Evolutionary conservation across 2,113 vertebrate genomes (phyloP), one percentile per base, ranked within the genome.

Genomic region (Seriola rivoliana): DNA sequence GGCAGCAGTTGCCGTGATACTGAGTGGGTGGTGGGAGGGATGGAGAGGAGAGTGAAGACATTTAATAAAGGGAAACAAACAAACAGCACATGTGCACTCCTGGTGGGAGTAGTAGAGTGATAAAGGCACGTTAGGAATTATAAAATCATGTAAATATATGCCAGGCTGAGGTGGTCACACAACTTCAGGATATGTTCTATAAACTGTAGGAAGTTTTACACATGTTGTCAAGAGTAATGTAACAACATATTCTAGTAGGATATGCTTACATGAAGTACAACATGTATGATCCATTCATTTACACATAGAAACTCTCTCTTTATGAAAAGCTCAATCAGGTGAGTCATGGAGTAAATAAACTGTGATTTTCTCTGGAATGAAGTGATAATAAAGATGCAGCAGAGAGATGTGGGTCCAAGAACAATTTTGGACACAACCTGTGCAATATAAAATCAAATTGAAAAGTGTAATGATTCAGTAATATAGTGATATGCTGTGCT

Each of bases 1-100:
- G 94, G 98, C 97, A 78, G 98, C 98, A 0, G 97, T 98, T 85
- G 98, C 98, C 0, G 97, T 99, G 93, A 99, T 99, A 94, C 98
- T 99, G 94, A 77, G 91, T 76, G 84, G 80, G 78, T 42, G 74
- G 85, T 86, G 29, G 85, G 74, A 85, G 92, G 77, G 85, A 89
- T 80, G 87, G 50, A 80, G 85, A 80, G 57, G 78, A 79, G 84
- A 84, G 84, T 38, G 77, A 72, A 91, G 86, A 88, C 85, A 91
- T 92, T 92, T 91, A 82, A 82, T 88, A 73, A 90, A 91, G 59
- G 67, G 75, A 93, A 85, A 90, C 85, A 87, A 81, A 89, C 75
- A 87, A 81, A 79, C 68, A 65, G 64, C 84, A 77, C 80, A 80
- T 85, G 88, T 75, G 44, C 71, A 65, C 25, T 84, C 44, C 70